Conservation (phyloP, 2,888 invertebrate species). For the Pristionchus japonicus region DNA sequence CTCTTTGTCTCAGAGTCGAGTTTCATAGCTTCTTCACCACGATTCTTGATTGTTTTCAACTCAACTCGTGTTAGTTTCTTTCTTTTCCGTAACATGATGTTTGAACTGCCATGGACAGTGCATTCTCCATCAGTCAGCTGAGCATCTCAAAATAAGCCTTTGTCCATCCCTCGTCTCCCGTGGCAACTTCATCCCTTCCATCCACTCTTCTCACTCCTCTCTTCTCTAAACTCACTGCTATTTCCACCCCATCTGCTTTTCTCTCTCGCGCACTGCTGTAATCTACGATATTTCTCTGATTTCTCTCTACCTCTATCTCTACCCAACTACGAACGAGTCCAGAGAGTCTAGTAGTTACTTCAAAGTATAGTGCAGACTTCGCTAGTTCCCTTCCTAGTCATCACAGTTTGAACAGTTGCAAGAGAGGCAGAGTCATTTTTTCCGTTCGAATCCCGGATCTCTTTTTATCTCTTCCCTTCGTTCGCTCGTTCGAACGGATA, state of each 20-base stretch:
- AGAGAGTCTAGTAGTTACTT: neutral
- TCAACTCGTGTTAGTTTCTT: neutral
- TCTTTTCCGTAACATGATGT: neutral
- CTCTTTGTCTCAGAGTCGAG: neutral
- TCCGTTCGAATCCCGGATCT: neutral
- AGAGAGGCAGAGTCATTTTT: neutral
- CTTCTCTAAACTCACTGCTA: neutral
- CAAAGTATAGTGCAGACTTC: neutral
- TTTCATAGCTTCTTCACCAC: too few species aligned
- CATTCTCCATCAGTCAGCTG: neutral
- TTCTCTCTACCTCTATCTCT: neutral
- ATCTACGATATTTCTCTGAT: neutral
- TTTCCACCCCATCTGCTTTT: neutral
- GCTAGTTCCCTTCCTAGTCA: neutral
- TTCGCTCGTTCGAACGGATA: neutral
- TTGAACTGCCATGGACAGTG: neutral
- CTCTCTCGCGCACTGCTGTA: neutral
- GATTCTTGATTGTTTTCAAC: neutral
- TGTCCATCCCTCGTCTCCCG: neutral
- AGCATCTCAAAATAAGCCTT: neutral
- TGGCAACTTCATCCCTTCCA: neutral
- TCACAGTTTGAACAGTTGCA: neutral
- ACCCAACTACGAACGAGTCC: neutral
- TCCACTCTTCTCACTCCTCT: neutral
- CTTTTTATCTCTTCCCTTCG: neutral